A percentile compares a stretch with the other conserved stretches of the same genome.
Evolutionary conservation across 2,888 invertebrate genomes (phyloP).

Genomic region (Dinocampus coccinellae): DNA sequence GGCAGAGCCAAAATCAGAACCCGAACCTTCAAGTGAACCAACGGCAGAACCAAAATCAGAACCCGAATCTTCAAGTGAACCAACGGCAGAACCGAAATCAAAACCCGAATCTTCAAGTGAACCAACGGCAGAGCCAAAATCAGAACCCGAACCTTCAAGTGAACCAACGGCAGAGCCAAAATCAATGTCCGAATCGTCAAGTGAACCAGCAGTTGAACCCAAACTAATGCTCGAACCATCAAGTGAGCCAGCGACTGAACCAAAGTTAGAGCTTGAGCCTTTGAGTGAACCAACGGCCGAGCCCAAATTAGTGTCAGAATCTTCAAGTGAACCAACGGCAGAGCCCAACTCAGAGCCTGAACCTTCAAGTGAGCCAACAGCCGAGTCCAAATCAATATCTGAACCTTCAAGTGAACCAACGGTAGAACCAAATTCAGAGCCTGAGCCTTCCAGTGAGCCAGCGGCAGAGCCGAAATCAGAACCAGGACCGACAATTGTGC

Average conservation of each 20-base stretch:
- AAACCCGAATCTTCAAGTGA: conserved; percentile 55
- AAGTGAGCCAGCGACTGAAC: conserved; percentile 52
- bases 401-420: conserved; percentile 47
- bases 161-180: conserved; percentile 48
- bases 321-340: conserved; percentile 50
- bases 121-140: conserved; percentile 52
- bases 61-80: conserved; percentile 52
- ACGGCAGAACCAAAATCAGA: conserved; percentile 52
- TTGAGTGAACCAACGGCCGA: conserved; percentile 31
- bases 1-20: conserved; percentile 41
- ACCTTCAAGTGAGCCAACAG: conserved; percentile 52
- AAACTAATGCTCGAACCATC: conserved; percentile 58
- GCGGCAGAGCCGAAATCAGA: conserved; percentile 46
- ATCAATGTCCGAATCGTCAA: conserved; percentile 56
- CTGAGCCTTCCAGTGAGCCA: conserved; percentile 59
- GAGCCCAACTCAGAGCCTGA: not conserved
- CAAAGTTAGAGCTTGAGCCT: conserved; percentile 50
- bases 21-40: too few species aligned
- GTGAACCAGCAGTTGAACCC: too few species aligned
- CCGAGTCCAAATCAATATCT: conserved; percentile 48
- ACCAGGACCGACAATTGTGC: conserved; percentile 34
- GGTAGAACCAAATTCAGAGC: conserved; percentile 40
- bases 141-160: conserved; percentile 31
- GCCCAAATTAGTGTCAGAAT: conserved; percentile 57
- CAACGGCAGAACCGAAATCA: conserved; percentile 29